Base-by-base conservation (phyloP, 2,888 invertebrate species). In the Escarpia spicata region DNA sequence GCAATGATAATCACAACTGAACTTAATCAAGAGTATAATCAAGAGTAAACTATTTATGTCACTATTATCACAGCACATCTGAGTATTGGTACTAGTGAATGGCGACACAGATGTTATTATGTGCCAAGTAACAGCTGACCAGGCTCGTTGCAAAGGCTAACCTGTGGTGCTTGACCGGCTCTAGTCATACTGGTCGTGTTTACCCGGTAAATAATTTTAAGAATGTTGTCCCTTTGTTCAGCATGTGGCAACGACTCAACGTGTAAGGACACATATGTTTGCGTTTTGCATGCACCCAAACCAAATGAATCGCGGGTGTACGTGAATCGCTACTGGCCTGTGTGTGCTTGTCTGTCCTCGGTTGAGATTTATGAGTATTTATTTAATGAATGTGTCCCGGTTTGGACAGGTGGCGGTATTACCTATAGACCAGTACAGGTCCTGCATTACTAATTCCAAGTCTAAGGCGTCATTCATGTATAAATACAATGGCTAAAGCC, bases 221-320 rank as follows among this genome's bases (percentile, higher is more conserved):
- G 75, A 75, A 75, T 75, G 75, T n/a, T 75, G 75, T n/a, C 75
- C 75, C 75, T 75, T 75, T 75, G 75, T 75, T n/a, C 75, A 75
- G 6, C 19, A 75, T 26, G 75, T 75, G n/a, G 75, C 75, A 26
- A 26, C 19, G 75, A 26, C 75, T 75, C 75, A 75, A 75, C 75
- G 75, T 75, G 75, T 26, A 19, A 26, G 75, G 75, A 75, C 75
- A 75, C 75, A 75, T 75, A 75, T 19, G 75, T 75, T 26, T 75
- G 75, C 19, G 75, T 75, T 75, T 75, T 75, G 75, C 75, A 9
- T 52, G 52, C 52, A 12, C 52, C 52, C 2, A 52, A 52, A 75
- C 75, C 75, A 75, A 75, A 75, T 75, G 75, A 75, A 75, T 26
- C 19, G 75, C 26, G n/a, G 26, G n/a, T 75, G 6, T 75, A 75